phyloP scores from a whole-genome alignment of 2,888 invertebrate genomes.

The Cartodere bifasciata region DNA sequence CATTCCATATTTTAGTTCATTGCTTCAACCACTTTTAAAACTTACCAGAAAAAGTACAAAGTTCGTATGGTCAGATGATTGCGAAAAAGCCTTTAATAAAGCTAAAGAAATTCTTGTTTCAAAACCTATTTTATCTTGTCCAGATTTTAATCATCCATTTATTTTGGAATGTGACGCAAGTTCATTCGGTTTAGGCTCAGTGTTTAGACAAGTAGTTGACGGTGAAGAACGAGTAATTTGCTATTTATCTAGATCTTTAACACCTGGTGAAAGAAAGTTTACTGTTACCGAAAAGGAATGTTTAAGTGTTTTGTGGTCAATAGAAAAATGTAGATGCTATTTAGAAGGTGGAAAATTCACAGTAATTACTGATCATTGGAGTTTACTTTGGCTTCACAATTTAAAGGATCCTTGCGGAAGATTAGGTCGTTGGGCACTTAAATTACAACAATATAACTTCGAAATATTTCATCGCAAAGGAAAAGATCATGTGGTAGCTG shows the following conservation, averaged over 20 bases:
- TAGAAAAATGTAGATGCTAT: conserved; percentile 7
- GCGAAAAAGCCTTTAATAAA: conserved; percentile 4
- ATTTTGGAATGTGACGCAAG: conserved; percentile 5
- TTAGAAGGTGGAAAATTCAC: conserved; percentile 5
- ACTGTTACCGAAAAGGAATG: conserved; percentile 10
- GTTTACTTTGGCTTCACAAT: no score
- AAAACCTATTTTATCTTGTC: conserved; percentile 5
- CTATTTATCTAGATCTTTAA: conserved; percentile 7
- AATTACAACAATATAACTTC: no score
- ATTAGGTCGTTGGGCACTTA: no score
- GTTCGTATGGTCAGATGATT: conserved; percentile 6
- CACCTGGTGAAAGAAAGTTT: conserved; percentile 8
- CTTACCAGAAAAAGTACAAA: conserved; percentile 1
- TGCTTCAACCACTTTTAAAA: conserved; percentile 2
- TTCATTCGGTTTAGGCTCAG: conserved; percentile 3
- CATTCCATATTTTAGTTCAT: conserved; percentile 1
- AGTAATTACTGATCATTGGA: conserved; percentile 5
- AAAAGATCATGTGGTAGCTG: no score
- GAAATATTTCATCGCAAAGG: no score
- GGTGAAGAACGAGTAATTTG: conserved; percentile 4
- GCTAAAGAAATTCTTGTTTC: conserved; percentile 3
- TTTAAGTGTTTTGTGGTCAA: conserved; percentile 9
- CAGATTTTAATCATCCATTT: conserved; percentile 4
- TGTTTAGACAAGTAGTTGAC: conserved; percentile 3
- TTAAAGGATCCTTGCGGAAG: no score